phyloP scores from a whole-genome alignment of 2,797 vertebrate genomes.

The Malacoraja senta region DNA sequence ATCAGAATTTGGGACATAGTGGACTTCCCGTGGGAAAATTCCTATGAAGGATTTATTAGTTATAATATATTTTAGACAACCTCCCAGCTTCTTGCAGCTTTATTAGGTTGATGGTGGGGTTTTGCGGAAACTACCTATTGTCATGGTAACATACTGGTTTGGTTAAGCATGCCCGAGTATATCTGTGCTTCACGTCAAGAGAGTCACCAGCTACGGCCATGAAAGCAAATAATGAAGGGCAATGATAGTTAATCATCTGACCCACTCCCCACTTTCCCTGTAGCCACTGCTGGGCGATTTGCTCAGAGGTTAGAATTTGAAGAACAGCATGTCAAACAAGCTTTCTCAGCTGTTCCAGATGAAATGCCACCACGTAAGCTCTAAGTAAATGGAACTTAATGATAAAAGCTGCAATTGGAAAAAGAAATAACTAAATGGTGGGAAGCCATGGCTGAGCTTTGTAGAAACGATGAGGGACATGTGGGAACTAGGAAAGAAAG shows the following conservation, averaged over 20 bases:
- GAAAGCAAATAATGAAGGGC: background rate
- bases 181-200: constrained; percentile 5
- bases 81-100: background rate
- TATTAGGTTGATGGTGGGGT: background rate
- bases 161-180: background rate
- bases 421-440: background rate
- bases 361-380: background rate
- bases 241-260: background rate
- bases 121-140: background rate
- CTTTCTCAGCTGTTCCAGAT: background rate
- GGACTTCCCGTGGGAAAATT: constrained; percentile 16
- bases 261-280: background rate
- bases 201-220: background rate
- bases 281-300: background rate
- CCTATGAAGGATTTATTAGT: background rate
- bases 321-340: background rate
- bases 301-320: background rate
- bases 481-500: background rate
- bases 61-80: background rate
- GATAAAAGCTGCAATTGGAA: background rate
- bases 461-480: background rate
- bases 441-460: background rate
- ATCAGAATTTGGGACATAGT: no score
- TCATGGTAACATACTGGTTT: background rate
- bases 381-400: background rate